Evolutionary conservation across 2,797 vertebrate genomes (phyloP).

Genomic region (Amblyraja radiata): DNA sequence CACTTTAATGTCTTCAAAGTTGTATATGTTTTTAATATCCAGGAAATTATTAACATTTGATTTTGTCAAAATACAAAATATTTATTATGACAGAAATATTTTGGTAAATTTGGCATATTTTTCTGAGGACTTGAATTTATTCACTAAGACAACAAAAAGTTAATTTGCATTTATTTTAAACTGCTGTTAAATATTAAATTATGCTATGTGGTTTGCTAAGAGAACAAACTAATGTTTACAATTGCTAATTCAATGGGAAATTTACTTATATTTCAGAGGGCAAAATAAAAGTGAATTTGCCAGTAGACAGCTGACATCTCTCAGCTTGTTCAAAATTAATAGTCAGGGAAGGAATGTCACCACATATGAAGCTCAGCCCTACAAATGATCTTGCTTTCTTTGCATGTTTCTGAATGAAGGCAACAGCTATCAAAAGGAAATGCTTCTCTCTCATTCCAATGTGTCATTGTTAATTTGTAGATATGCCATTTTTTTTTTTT

Average conservation of each 20-base stretch:
- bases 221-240: slow-evolving; percentile 2
- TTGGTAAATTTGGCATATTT: neutral
- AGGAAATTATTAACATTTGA: neutral
- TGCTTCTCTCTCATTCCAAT: slow-evolving; percentile 58
- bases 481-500: slow-evolving; percentile 68
- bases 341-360: neutral
- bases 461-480: slow-evolving; percentile 72
- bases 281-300: neutral
- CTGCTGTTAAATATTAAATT: neutral
- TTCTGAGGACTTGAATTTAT: neutral
- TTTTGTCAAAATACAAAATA: neutral
- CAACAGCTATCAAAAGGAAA: slow-evolving; percentile 69
- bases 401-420: slow-evolving; percentile 60
- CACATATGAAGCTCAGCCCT: neutral
- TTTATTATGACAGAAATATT: neutral
- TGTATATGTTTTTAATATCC: neutral
- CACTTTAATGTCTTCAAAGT: too few relatives aligned
- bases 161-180: neutral
- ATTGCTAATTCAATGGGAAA: neutral
- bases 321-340: neutral
- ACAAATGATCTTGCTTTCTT: slow-evolving; percentile 43
- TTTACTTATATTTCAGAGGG: neutral
- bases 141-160: neutral
- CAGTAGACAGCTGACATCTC: neutral
- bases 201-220: neutral